Conservation (phyloP, 1,140 invertebrate genomes). For the Zaprionus tsacasi region DNA sequence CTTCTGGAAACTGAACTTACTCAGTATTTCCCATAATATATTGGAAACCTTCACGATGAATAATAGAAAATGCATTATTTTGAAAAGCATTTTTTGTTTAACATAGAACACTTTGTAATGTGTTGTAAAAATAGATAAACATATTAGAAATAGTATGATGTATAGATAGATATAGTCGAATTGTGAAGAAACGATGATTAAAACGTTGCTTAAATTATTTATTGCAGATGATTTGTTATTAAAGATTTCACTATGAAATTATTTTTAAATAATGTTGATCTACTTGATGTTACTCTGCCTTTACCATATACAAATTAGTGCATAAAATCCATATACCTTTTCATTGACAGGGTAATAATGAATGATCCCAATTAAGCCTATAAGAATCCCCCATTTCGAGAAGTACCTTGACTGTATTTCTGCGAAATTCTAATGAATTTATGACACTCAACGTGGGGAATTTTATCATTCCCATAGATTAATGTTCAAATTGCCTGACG, state of each 20-base stretch:
- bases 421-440: constrained; percentile 16
- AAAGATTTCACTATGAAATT: no score
- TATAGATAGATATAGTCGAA: not conserved
- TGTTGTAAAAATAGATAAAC: not conserved
- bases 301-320: not conserved
- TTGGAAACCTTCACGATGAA: not conserved
- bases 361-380: not conserved
- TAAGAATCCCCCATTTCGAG: constrained; percentile 9
- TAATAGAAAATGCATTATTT: not conserved
- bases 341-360: not conserved
- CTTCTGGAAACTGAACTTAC: not conserved
- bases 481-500: constrained; percentile 45
- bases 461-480: constrained; percentile 36
- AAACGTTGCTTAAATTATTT: not conserved
- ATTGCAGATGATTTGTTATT: no score
- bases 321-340: not conserved
- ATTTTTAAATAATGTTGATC: no score
- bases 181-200: not conserved
- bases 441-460: constrained; percentile 5
- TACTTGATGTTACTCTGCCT: no score
- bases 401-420: not conserved
- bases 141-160: not conserved
- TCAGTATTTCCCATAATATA: not conserved
- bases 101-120: not conserved
- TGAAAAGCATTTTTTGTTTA: not conserved